Conservation (phyloP, 2,888 invertebrate genomes). For the Epinotia ramella region DNA sequence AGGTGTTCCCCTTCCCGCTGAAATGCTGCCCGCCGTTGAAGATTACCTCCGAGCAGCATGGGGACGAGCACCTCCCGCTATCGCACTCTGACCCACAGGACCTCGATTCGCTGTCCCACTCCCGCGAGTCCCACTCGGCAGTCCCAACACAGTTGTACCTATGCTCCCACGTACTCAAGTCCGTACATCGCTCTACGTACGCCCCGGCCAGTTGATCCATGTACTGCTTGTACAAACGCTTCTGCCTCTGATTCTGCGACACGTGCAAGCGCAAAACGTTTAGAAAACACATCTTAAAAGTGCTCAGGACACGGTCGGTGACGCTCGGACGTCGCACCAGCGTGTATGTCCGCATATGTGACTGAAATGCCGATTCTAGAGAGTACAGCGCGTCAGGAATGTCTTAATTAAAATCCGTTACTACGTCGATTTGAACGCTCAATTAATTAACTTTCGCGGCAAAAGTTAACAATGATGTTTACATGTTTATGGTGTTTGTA, state of each 20-base stretch:
- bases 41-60: slow-evolving; percentile 83
- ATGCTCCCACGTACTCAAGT: slow-evolving; percentile 69
- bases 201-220: slow-evolving; percentile 80
- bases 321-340: slow-evolving; percentile 61
- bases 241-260: slow-evolving; percentile 80
- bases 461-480: slow-evolving; percentile 75
- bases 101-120: slow-evolving; percentile 69
- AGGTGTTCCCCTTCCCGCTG: slow-evolving; percentile 73
- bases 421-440: slow-evolving; percentile 52
- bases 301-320: slow-evolving; percentile 57
- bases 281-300: slow-evolving; percentile 83
- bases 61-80: slow-evolving; percentile 78
- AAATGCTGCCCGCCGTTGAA: slow-evolving; percentile 82
- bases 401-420: slow-evolving; percentile 54
- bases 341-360: slow-evolving; percentile 72
- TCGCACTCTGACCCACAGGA: slow-evolving; percentile 75
- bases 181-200: slow-evolving; percentile 76
- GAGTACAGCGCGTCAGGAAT: slow-evolving; percentile 61
- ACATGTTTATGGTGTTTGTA: slow-evolving; percentile 52
- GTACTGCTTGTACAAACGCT: slow-evolving; percentile 81
- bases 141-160: slow-evolving; percentile 62
- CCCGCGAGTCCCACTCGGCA: slow-evolving; percentile 73
- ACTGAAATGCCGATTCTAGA: slow-evolving; percentile 67
- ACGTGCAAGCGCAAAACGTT: slow-evolving; percentile 84
- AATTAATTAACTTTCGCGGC: slow-evolving; percentile 71